These are phyloP conservation scores for Leptinotarsa tumamoca DNA, from an alignment of 2,888 invertebrate genomes.

Conservation along the genomic window DNA sequence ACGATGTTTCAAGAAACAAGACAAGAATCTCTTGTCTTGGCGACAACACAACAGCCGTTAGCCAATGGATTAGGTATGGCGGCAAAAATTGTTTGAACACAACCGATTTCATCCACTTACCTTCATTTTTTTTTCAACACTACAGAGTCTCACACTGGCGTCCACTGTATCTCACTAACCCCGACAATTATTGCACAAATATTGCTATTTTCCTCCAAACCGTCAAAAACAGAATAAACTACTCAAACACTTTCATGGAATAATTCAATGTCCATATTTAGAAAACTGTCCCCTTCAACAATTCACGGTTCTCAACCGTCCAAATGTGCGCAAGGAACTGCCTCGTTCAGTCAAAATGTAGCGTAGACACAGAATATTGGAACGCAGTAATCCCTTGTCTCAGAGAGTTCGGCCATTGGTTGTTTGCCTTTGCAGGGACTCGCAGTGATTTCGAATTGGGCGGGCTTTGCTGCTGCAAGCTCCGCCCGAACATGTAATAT, in stretches of 20 bases:
- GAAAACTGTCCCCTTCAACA: not conserved
- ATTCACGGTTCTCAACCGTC: not conserved
- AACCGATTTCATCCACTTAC: slow-evolving; percentile 34
- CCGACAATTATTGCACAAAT: slow-evolving; percentile 42
- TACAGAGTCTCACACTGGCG: slow-evolving; percentile 24
- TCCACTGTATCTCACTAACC: slow-evolving; percentile 41
- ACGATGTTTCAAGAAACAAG: too few relatives aligned
- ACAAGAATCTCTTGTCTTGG: too few relatives aligned
- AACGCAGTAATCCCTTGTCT: slow-evolving; percentile 50
- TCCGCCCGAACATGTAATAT: slow-evolving; percentile 18
- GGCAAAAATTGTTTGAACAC: too few relatives aligned
- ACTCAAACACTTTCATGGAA: not conserved
- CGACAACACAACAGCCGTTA: too few relatives aligned
- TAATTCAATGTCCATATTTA: not conserved
- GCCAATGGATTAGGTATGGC: too few relatives aligned
- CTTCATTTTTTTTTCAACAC: slow-evolving; percentile 51
- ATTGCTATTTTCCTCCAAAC: slow-evolving; percentile 32
- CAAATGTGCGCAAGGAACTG: slow-evolving; percentile 60
- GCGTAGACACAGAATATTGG: slow-evolving; percentile 3
- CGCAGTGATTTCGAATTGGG: slow-evolving; percentile 19
- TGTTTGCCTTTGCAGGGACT: slow-evolving; percentile 26
- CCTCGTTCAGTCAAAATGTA: slow-evolving; percentile 47
- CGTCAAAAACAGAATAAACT: not conserved
- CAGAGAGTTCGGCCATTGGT: slow-evolving; percentile 47
- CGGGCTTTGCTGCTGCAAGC: not conserved